Conservation (phyloP, 1,140 invertebrate species). For the Drosophila guanche region DNA sequence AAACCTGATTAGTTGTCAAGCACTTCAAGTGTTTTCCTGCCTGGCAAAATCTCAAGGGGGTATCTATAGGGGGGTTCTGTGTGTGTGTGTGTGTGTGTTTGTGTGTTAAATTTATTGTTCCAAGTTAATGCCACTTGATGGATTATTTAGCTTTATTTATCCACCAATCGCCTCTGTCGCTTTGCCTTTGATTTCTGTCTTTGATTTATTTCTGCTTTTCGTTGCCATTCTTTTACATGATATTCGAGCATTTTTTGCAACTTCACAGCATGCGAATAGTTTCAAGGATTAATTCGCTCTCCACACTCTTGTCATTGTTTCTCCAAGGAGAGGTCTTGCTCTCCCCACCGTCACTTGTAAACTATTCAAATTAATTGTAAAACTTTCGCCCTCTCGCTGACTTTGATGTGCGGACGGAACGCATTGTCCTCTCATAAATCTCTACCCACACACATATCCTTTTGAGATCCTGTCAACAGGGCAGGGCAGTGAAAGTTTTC, state of each 20-base stretch:
- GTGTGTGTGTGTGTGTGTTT: slow-evolving; percentile 28
- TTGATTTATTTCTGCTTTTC: slow-evolving; percentile 11
- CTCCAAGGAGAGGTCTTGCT: slow-evolving; percentile 1
- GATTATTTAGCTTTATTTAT: slow-evolving; percentile 76
- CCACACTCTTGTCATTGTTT: neutral
- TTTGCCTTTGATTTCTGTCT: slow-evolving; percentile 63
- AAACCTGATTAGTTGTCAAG: slow-evolving; percentile 77
- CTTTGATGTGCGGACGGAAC: slow-evolving; percentile 47
- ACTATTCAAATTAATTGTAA: slow-evolving; percentile 75
- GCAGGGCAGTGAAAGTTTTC: slow-evolving; percentile 66
- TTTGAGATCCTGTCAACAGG: slow-evolving; percentile 61
- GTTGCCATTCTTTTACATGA: slow-evolving; percentile 1
- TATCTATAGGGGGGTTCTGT: slow-evolving; percentile 7
- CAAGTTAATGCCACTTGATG: slow-evolving; percentile 82
- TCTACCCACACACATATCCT: slow-evolving; percentile 16
- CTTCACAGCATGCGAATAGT: too few relatives aligned
- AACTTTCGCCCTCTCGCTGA: slow-evolving; percentile 48
- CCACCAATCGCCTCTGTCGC: slow-evolving; percentile 24
- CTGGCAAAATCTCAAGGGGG: too few relatives aligned
- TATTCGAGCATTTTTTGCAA: neutral
- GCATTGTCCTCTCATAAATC: slow-evolving; percentile 56
- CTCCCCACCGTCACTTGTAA: slow-evolving; percentile 16
- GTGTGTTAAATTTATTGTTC: slow-evolving; percentile 80
- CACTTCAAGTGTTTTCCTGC: slow-evolving; percentile 64
- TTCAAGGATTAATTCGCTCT: too few relatives aligned